Evolutionary conservation across 2,797 vertebrate species (phyloP).

Genomic region (Sebastes minor): DNA sequence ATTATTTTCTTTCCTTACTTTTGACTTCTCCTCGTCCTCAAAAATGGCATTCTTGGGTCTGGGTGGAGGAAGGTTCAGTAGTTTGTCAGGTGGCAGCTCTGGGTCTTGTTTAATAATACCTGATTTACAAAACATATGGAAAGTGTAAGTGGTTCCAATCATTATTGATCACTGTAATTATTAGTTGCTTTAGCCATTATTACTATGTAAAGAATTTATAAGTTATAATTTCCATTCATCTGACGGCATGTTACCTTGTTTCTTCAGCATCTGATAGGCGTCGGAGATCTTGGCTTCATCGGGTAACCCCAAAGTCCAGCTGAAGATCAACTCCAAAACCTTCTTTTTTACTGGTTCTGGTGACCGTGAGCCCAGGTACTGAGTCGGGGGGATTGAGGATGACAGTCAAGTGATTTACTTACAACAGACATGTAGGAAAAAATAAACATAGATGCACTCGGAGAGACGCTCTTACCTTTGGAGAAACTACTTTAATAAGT

Average conservation of each 20-base stretch:
- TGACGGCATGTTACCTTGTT: slow-evolving; percentile 85
- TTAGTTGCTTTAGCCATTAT: neutral
- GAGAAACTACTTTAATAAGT: slow-evolving; percentile 98
- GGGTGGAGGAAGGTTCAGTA: slow-evolving; percentile 87
- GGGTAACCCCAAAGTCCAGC: slow-evolving; percentile 93
- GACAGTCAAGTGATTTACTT: neutral
- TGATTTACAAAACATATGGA: slow-evolving; percentile 61
- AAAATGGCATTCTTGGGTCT: slow-evolving; percentile 96
- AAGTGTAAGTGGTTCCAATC: neutral
- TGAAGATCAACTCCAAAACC: slow-evolving; percentile 94
- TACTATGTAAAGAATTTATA: neutral
- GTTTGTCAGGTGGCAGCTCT: slow-evolving; percentile 87
- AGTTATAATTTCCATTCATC: neutral
- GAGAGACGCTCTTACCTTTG: slow-evolving; percentile 85
- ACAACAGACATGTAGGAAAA: neutral
- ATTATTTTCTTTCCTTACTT: slow-evolving; percentile 78
- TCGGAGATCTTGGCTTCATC: slow-evolving; percentile 94
- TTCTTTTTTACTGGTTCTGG: slow-evolving; percentile 95
- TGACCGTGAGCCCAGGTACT: slow-evolving; percentile 95
- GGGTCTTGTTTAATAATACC: slow-evolving; percentile 97
- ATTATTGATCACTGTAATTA: neutral
- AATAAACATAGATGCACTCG: neutral
- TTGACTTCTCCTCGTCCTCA: slow-evolving; percentile 98
- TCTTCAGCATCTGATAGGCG: slow-evolving; percentile 98
- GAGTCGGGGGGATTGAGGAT: slow-evolving; percentile 20